Evolutionary conservation across 2,797 vertebrate species (phyloP).

Genomic region (Crocodylus rhombifer): DNA sequence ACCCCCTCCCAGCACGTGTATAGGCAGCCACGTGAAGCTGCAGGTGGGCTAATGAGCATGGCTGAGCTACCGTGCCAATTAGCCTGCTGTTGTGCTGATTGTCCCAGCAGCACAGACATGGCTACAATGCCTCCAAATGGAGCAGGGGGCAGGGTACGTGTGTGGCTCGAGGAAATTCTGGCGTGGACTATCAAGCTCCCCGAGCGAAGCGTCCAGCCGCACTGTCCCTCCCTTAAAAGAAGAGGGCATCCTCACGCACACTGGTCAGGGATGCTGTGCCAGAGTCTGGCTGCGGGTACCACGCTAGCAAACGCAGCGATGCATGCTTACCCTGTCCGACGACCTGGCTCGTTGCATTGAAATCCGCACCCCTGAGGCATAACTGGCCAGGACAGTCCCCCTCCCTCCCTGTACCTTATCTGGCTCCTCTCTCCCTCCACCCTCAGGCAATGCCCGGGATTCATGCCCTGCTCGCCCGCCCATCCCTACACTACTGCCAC

Average conservation of each 20-base stretch:
- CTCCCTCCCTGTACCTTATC: too few species aligned
- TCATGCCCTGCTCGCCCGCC: background rate
- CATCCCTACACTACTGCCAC: background rate
- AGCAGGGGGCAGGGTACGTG: too few species aligned
- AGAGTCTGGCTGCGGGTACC: slow-evolving; percentile 5
- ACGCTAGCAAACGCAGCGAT: background rate
- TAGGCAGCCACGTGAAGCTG: too few species aligned
- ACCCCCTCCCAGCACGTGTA: too few species aligned
- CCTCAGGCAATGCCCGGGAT: too few species aligned
- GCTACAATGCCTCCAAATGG: too few species aligned
- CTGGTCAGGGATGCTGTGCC: background rate
- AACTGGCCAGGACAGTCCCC: too few species aligned
- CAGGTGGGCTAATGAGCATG: too few species aligned
- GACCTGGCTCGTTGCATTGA: slow-evolving; percentile 55
- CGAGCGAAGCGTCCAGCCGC: background rate
- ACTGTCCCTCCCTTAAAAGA: background rate
- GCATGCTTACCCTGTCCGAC: slow-evolving; percentile 39
- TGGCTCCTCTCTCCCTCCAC: too few species aligned
- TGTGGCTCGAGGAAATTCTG: background rate
- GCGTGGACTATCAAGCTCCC: background rate
- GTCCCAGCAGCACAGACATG: too few species aligned
- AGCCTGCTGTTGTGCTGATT: too few species aligned
- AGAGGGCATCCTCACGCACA: background rate
- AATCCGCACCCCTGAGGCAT: background rate
- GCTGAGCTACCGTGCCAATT: too few species aligned